Evolutionary conservation across 2,888 invertebrate genomes (phyloP).

Genomic region (Drosophila sordidapex): DNA sequence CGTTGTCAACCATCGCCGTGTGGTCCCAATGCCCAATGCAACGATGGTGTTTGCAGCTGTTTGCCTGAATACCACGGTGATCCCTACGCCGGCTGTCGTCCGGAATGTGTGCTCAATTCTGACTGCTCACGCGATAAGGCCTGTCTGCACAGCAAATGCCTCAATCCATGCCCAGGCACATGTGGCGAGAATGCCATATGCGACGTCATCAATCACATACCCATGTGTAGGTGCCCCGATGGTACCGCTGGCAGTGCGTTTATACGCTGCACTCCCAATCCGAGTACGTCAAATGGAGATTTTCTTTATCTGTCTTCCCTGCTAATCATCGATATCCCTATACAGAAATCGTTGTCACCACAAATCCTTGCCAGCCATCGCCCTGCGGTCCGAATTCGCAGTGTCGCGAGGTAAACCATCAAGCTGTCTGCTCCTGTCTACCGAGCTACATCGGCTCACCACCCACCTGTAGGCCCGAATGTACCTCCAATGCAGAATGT

Average conservation of each 20-base stretch:
- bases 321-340: conserved; percentile 18
- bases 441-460: conserved; percentile 90
- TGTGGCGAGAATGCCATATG: conserved; percentile 91
- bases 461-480: conserved; percentile 92
- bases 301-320: neutral
- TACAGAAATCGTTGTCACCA: conserved; percentile 82
- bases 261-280: conserved; percentile 85
- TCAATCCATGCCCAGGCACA: conserved; percentile 90
- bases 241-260: conserved; percentile 89
- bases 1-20: conserved; percentile 90
- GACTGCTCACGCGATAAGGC: conserved; percentile 89
- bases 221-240: conserved; percentile 87
- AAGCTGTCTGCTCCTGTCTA: conserved; percentile 90
- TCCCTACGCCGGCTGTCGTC: conserved; percentile 89
- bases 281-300: conserved; percentile 48
- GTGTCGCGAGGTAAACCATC: conserved; percentile 90
- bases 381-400: conserved; percentile 93
- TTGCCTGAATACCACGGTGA: conserved; percentile 89
- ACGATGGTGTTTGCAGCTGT: conserved; percentile 90
- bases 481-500: conserved; percentile 91
- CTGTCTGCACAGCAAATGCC: conserved; percentile 90
- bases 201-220: conserved; percentile 90
- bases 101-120: conserved; percentile 90
- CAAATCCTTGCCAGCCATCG: conserved; percentile 88
- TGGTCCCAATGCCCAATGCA: conserved; percentile 88